Percentiles rank a stretch among this genome's conserved stretches.
phyloP scores from a whole-genome alignment of 2,113 vertebrate genomes.

The Pholis gunnellus region DNA sequence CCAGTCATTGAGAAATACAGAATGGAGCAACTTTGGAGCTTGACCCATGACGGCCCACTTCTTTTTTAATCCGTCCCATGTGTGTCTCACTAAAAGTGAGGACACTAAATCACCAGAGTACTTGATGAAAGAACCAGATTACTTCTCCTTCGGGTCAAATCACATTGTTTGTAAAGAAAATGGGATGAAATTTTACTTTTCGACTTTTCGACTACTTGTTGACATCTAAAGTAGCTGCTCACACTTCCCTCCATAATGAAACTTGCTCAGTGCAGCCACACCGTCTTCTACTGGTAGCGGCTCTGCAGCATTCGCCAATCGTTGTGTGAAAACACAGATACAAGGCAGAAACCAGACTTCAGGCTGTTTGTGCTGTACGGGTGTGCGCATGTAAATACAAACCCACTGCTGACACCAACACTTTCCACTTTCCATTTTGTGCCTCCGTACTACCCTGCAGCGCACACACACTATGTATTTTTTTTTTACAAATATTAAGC shows the following conservation, averaged over 20 bases:
- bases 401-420: slow-evolving; percentile 42
- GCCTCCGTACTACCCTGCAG: slow-evolving; percentile 45
- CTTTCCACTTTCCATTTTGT: slow-evolving; percentile 46
- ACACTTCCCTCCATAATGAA: background rate
- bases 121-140: background rate
- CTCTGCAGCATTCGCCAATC: slow-evolving; percentile 11
- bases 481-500: slow-evolving; percentile 37
- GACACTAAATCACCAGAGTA: background rate
- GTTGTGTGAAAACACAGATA: slow-evolving; percentile 8
- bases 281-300: background rate
- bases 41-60: background rate
- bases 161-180: background rate
- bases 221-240: background rate
- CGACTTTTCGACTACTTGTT: no score
- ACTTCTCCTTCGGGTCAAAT: background rate
- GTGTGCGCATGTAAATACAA: slow-evolving; percentile 58
- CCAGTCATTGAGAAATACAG: background rate
- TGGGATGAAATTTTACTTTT: background rate
- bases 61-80: background rate
- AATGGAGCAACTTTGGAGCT: background rate
- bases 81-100: background rate
- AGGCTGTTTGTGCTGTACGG: slow-evolving; percentile 53
- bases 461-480: background rate
- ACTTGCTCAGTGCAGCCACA: background rate
- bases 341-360: slow-evolving; percentile 9